Base-by-base conservation (phyloP, 2,888 invertebrate genomes). In the Watsonalla binaria region DNA sequence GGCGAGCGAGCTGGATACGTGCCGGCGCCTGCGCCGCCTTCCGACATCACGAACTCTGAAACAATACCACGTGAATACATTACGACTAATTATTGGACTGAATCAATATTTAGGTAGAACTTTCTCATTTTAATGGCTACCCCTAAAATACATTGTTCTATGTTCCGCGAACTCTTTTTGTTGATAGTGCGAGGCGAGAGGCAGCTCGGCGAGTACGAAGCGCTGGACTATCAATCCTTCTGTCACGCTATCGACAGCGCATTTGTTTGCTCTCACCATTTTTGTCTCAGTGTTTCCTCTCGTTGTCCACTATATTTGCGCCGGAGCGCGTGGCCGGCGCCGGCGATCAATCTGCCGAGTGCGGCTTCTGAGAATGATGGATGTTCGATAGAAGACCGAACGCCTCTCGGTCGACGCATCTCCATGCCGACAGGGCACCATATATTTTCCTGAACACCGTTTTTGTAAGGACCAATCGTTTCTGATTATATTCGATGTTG, bases 241-340 rank as follows among this genome's bases (percentile, higher is more conserved):
- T 86, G 89, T 86, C 88, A 83, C 73, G 70, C 72, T 76, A 88
- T 86, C 85, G 88, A 88, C 87, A 85, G 83, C 80, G 70, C 87
- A 90, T 89, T 90, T 89, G 87, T 90, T 89, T 89, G 85, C 74
- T 86, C 78, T 76, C 84, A 78, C 86, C 82, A 88, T 86, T 88
- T 86, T 86, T 88, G 89, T 88, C 88, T 85, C 79, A 76, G 78
- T 72, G 74, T 81, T 80, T 76, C 76, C 75, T 68, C 74, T 58
- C 64, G 65, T 62, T 53, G 58, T 58, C 24, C 61, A 72, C 72
- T 78, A 74, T 80, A 78, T 82, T 78, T 80, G 72, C 73, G 66
- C 62, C 62, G 54, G 68, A 58, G 70, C 65, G 74, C 68, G 69
- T 65, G 75, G 75, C 70, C 75, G 76, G 78, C 79, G 76, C 69